phyloP scores from a whole-genome alignment of 2,797 vertebrate genomes.

The Gobio occitaniae region DNA sequence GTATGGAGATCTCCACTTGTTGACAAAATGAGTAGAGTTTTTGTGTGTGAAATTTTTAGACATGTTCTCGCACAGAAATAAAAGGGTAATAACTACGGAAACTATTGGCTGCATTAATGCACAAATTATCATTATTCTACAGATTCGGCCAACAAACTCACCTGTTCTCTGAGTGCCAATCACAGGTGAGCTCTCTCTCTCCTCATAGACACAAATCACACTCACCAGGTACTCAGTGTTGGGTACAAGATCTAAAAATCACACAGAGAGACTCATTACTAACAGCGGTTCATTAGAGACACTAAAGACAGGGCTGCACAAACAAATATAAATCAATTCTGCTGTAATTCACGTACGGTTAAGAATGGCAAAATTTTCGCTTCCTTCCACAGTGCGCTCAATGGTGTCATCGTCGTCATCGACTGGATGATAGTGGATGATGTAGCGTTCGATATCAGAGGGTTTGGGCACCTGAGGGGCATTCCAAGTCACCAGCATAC shows the following conservation, averaged over 20 bases:
- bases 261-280: constrained; percentile 1
- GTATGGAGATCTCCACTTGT: background rate
- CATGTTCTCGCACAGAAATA: background rate
- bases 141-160: constrained; percentile 66
- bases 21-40: background rate
- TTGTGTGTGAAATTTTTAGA: background rate
- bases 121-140: background rate
- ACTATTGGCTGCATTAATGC: background rate
- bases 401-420: constrained; percentile 89
- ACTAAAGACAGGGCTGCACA: background rate
- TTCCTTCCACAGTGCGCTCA: constrained; percentile 82
- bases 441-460: constrained; percentile 82
- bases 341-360: constrained; percentile 79
- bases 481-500: constrained; percentile 87
- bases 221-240: constrained; percentile 92
- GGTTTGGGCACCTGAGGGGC: constrained; percentile 82
- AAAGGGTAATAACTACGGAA: background rate
- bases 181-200: constrained; percentile 87
- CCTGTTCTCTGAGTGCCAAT: constrained; percentile 88
- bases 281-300: background rate
- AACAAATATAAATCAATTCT: background rate
- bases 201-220: constrained; percentile 91
- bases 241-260: constrained; percentile 87
- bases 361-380: constrained; percentile 80
- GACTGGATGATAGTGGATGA: constrained; percentile 89